Evolutionary conservation across 2,113 vertebrate species (phyloP).

Genomic region (Nothocercus nigrocapillus): DNA sequence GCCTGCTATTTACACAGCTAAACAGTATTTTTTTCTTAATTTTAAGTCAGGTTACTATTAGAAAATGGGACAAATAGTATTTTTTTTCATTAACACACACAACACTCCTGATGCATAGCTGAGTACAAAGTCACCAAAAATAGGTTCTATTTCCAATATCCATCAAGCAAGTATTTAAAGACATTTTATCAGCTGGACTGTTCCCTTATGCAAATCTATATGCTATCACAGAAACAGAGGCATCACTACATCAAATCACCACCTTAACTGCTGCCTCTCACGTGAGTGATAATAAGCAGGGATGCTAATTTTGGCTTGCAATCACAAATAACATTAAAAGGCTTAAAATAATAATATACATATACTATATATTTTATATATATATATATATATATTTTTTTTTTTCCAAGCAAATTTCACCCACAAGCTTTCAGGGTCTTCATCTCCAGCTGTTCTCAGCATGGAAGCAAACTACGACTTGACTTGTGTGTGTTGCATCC

Average conservation of each 20-base stretch:
- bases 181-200: neutral
- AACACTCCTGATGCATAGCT: neutral
- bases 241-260: neutral
- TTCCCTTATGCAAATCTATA: neutral
- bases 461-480: neutral
- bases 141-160: neutral
- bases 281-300: neutral
- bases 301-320: neutral
- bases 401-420: neutral
- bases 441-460: neutral
- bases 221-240: fast-evolving
- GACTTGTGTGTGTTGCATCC: neutral
- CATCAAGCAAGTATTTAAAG: neutral
- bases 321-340: neutral
- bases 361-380: neutral
- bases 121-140: neutral
- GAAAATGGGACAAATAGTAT: neutral
- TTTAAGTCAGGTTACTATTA: neutral
- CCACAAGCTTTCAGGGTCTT: neutral
- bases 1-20: neutral
- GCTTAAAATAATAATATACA: neutral
- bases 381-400: too few species aligned
- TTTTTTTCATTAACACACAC: neutral
- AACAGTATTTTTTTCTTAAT: neutral
- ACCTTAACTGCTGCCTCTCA: neutral